Conservation (phyloP, 37 sponge, comb jelly and placozoan genomes). For the Axinella damicornis region DNA sequence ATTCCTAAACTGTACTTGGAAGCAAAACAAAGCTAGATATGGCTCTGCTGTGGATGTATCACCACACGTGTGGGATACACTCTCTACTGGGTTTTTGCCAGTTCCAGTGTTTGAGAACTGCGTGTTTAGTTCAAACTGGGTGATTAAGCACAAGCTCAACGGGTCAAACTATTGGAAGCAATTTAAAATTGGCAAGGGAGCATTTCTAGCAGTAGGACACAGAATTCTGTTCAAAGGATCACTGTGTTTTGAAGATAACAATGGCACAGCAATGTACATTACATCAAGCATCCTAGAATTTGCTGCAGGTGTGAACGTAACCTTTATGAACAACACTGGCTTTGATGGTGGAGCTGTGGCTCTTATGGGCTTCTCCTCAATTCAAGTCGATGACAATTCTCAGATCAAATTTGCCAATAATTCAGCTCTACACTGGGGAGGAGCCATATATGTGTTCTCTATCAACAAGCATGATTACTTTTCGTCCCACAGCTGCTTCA, state of each 20-base stretch:
- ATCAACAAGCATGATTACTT: background rate
- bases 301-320: background rate
- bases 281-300: background rate
- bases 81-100: background rate
- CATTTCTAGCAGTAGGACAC: background rate
- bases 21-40: background rate
- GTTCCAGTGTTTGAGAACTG: constrained; percentile 13
- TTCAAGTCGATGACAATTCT: background rate
- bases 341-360: constrained; percentile 7
- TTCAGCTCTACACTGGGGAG: background rate
- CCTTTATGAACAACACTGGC: background rate
- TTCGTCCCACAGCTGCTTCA: constrained; percentile 4
- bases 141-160: background rate
- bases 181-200: background rate
- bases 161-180: background rate
- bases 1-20: constrained; percentile 9
- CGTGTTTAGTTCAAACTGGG: background rate
- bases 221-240: background rate
- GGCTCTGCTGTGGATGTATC: constrained; percentile 4
- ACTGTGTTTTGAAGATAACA: background rate
- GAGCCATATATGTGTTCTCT: background rate
- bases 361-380: background rate
- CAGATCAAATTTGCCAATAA: background rate
- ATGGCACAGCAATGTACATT: constrained; percentile 1
- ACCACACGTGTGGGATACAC: background rate